Conservation (phyloP, 2,113 vertebrate species). For the Gopherus flavomarginatus region DNA sequence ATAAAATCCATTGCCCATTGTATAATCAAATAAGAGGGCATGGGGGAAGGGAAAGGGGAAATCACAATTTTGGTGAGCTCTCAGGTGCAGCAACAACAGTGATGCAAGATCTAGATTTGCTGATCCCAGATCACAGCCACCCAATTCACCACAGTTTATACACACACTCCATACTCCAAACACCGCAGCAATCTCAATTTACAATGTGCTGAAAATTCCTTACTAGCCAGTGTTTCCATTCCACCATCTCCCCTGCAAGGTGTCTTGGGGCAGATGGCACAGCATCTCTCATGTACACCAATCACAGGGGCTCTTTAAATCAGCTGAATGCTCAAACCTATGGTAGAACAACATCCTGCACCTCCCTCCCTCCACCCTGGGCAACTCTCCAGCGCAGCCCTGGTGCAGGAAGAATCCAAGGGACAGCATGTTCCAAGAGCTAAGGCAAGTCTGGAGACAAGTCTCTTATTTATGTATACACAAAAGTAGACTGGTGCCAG, state of each 20-base stretch:
- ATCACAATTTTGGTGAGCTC: neutral
- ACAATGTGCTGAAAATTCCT: neutral
- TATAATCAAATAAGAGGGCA: neutral
- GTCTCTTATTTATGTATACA: neutral
- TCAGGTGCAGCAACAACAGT: rapidly evolving
- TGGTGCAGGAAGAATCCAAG: neutral
- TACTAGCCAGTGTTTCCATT: neutral
- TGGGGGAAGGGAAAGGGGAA: neutral
- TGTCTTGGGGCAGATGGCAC: neutral
- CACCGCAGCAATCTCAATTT: neutral
- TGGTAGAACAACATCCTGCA: neutral
- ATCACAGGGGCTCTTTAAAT: neutral
- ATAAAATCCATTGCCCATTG: neutral
- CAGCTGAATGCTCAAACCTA: neutral
- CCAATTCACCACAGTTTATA: neutral
- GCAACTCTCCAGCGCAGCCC: neutral
- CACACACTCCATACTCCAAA: neutral
- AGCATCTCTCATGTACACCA: rapidly evolving
- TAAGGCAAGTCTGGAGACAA: neutral
- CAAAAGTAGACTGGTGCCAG: neutral
- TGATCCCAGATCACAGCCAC: neutral
- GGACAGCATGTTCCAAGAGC: neutral
- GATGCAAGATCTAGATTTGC: neutral
- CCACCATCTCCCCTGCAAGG: neutral
- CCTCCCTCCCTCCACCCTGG: neutral